phyloP scores from a whole-genome alignment of 2,113 vertebrate genomes.

The Lepus europaeus region DNA sequence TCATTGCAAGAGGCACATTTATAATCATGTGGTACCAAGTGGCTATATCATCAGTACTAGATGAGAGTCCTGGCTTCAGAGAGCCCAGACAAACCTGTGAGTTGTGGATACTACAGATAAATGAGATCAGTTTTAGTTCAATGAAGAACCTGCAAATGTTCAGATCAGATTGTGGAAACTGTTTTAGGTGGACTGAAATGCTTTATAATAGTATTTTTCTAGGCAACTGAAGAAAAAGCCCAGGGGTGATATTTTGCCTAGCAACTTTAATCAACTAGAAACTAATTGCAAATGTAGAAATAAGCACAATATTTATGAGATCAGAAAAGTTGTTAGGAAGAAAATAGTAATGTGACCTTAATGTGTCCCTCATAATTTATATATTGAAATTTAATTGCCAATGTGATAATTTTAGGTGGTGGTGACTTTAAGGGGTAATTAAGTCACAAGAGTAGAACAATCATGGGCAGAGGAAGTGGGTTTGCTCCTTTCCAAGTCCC shows the following conservation, averaged over 20 bases:
- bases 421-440: not conserved
- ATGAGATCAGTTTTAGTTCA: not conserved
- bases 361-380: not conserved
- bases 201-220: not conserved
- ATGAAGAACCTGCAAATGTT: not conserved
- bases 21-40: not conserved
- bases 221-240: not conserved
- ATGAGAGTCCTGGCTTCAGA: not conserved
- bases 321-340: slow-evolving; percentile 19
- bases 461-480: not conserved
- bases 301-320: not conserved
- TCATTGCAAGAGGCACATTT: not conserved
- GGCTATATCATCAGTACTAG: not conserved
- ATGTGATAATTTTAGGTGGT: not conserved
- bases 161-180: not conserved
- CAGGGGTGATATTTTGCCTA: not conserved
- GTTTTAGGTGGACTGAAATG: not conserved
- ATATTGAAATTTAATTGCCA: not conserved
- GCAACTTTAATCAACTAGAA: not conserved
- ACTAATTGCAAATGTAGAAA: not conserved
- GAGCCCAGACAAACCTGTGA: not conserved
- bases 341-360: not conserved
- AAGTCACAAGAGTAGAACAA: not conserved
- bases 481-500: not conserved
- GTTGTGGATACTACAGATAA: not conserved